A percentile compares a stretch with the other conserved stretches of the same genome.
Conservation (phyloP, 2,888 invertebrate genomes). For the Imbricaverruca yamaguchii region DNA sequence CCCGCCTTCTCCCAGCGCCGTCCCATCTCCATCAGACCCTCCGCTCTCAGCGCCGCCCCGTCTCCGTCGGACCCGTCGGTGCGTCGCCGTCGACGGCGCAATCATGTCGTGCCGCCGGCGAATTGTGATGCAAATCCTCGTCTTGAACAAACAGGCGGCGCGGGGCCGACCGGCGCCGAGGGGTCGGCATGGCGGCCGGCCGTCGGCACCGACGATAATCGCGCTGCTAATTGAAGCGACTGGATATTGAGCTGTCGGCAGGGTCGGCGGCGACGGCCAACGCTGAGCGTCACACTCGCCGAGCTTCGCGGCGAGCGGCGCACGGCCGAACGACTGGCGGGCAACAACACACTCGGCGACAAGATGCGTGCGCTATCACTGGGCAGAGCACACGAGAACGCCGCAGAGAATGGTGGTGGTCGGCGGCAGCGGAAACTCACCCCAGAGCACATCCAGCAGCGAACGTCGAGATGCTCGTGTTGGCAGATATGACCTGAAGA, state of each 20-base stretch:
- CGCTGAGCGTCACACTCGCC: too few species aligned
- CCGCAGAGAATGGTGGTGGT: too few species aligned
- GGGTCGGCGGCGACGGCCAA: neutral
- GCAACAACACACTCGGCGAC: too few species aligned
- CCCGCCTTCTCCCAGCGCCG: too few species aligned
- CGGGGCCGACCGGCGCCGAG: neutral
- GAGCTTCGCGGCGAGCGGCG: too few species aligned
- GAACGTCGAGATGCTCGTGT: too few species aligned
- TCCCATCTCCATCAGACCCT: neutral
- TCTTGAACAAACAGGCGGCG: neutral
- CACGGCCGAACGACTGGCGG: too few species aligned
- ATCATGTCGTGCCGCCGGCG: neutral
- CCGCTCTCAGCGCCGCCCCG: neutral
- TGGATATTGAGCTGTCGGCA: neutral
- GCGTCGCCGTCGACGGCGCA: constrained; percentile 1
- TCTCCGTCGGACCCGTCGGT: neutral
- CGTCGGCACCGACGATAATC: constrained; percentile 7
- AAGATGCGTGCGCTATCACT: too few species aligned
- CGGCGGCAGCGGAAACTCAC: too few species aligned
- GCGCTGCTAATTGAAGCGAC: neutral
- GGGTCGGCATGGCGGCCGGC: neutral
- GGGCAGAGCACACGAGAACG: too few species aligned
- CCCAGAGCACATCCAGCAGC: too few species aligned
- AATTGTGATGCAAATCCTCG: constrained; percentile 20
- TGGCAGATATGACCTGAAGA: too few species aligned